Evolutionary conservation across 2,888 invertebrate species (phyloP).

Genomic region (Drosophila nr. fundita): DNA sequence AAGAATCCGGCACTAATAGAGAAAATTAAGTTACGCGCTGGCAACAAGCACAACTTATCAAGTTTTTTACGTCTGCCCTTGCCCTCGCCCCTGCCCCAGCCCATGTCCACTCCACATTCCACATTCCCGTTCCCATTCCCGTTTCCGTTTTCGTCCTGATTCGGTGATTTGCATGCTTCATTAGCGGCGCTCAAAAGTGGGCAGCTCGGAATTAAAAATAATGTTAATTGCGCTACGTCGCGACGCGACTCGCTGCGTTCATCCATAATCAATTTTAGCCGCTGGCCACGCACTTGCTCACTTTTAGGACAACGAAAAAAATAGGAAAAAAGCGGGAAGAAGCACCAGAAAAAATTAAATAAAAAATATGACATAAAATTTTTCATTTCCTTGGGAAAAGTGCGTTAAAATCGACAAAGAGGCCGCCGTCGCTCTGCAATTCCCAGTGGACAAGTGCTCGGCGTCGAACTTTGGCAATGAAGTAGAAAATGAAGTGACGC

Average conservation of each 20-base stretch:
- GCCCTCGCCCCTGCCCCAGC: background rate
- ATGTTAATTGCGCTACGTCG: conserved; percentile 72
- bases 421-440: conserved; percentile 46
- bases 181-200: conserved; percentile 71
- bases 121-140: conserved; percentile 7
- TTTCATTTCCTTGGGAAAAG: conserved; percentile 76
- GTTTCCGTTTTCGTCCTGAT: conserved; percentile 43
- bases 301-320: conserved; percentile 19
- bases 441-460: conserved; percentile 72
- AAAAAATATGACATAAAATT: conserved; percentile 82
- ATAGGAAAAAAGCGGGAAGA: conserved; percentile 37
- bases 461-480: conserved; percentile 73
- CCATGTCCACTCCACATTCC: background rate
- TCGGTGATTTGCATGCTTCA: conserved; percentile 77
- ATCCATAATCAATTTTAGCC: conserved; percentile 84
- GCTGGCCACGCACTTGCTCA: conserved; percentile 60
- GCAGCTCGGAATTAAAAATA: conserved; percentile 74
- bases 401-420: conserved; percentile 57
- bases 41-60: conserved; percentile 68
- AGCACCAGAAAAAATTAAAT: conserved; percentile 47
- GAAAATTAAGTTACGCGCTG: conserved; percentile 72
- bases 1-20: conserved; percentile 75
- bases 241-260: conserved; percentile 54
- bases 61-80: background rate
- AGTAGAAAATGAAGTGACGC: conserved; percentile 80